A percentile compares a stretch with the other conserved stretches of the same genome.
Conservation (phyloP, 2,113 vertebrate species). For the Percopsis transmontana region DNA sequence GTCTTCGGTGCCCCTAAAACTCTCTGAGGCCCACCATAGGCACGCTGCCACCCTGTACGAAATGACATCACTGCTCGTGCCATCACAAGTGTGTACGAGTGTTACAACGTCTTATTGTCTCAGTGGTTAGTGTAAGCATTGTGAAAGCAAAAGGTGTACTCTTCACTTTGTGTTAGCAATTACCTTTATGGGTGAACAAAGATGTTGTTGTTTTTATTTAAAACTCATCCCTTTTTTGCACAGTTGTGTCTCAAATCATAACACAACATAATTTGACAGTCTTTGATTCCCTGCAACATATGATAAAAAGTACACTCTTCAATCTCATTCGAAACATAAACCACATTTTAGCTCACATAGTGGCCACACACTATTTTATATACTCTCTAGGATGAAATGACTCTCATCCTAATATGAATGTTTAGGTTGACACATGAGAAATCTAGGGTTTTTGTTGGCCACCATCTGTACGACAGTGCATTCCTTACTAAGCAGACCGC, state of each 20-base stretch:
- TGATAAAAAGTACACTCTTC: conserved; percentile 12
- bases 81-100: background rate
- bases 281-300: conserved; percentile 1
- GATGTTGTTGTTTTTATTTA: too few species aligned
- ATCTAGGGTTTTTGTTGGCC: conserved; percentile 9
- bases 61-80: conserved; percentile 23
- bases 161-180: background rate
- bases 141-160: background rate
- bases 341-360: conserved; percentile 11
- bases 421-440: conserved; percentile 44
- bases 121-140: background rate
- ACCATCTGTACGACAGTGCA: conserved; percentile 32
- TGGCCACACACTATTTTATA: background rate
- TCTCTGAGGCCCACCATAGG: conserved; percentile 32
- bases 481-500: conserved; percentile 29
- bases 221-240: too few species aligned
- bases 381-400: background rate
- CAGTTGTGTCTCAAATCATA: too few species aligned
- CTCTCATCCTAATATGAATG: conserved; percentile 45
- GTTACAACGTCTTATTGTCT: background rate
- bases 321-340: background rate
- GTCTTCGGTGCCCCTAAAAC: conserved; percentile 42
- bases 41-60: conserved; percentile 44
- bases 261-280: too few species aligned
- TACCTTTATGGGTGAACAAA: too few species aligned